Evolutionary conservation across 2,888 invertebrate species (phyloP).

Genomic region (Embidobia sp.): DNA sequence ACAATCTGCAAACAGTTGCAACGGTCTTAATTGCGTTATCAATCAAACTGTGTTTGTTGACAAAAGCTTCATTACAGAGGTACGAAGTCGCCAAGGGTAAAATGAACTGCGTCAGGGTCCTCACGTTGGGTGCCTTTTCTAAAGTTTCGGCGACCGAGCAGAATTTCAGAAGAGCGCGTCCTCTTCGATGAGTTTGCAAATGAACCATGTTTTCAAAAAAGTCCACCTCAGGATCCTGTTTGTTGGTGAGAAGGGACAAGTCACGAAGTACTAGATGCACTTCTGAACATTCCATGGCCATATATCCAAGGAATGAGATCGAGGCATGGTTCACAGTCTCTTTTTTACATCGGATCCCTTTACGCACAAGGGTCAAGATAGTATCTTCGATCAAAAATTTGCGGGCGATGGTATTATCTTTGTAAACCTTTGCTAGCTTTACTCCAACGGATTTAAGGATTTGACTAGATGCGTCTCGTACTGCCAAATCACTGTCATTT

Average conservation of each 20-base stretch:
- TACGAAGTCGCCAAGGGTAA: constrained; percentile 92
- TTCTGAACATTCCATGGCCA: constrained; percentile 88
- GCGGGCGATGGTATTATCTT: constrained; percentile 83
- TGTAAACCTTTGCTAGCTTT: constrained; percentile 84
- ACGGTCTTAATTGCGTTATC: constrained; percentile 93
- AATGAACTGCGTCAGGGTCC: constrained; percentile 91
- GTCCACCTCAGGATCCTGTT: constrained; percentile 91
- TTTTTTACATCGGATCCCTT: constrained; percentile 87
- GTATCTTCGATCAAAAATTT: constrained; percentile 88
- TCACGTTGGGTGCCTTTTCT: constrained; percentile 84
- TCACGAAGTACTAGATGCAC: constrained; percentile 88
- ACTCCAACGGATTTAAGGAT: constrained; percentile 88
- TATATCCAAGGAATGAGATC: constrained; percentile 88
- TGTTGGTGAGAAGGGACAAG: constrained; percentile 86
- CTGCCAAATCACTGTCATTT: constrained; percentile 91
- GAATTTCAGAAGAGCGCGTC: constrained; percentile 90
- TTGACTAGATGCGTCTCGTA: constrained; percentile 87
- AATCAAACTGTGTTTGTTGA: constrained; percentile 89
- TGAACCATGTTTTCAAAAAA: constrained; percentile 97
- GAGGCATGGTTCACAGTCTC: constrained; percentile 90
- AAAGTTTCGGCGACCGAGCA: constrained; percentile 86
- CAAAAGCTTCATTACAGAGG: constrained; percentile 89
- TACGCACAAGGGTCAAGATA: constrained; percentile 87
- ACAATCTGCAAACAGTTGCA: constrained; percentile 87
- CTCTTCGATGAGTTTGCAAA: constrained; percentile 92